A percentile compares a stretch with the other conserved stretches of the same genome.
phyloP scores from a whole-genome alignment of 2,797 vertebrate species.

The Sebastes ruberrimus region DNA sequence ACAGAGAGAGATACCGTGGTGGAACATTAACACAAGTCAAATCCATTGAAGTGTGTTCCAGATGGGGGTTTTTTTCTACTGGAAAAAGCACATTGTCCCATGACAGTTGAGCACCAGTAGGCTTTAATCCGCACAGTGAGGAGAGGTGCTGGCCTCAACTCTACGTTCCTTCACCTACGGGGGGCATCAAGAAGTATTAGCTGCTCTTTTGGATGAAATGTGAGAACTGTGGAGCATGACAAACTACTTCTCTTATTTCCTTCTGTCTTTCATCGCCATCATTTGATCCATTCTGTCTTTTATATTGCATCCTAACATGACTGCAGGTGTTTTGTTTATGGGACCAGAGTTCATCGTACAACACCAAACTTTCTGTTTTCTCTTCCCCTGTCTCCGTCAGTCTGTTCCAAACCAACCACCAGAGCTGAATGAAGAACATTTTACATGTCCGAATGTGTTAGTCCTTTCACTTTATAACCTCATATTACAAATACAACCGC shows the following conservation, averaged over 20 bases:
- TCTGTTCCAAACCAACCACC: constrained; percentile 50
- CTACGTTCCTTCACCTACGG: constrained; percentile 23
- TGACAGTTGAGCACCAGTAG: constrained; percentile 28
- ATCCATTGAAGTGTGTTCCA: constrained; percentile 35
- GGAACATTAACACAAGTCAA: constrained; percentile 24
- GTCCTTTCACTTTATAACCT: constrained; percentile 24
- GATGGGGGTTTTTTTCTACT: constrained; percentile 29
- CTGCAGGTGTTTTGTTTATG: constrained; percentile 44
- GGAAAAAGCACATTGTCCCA: constrained; percentile 70
- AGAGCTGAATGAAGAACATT: constrained; percentile 80
- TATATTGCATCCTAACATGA: constrained; percentile 35
- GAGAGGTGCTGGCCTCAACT: constrained; percentile 25
- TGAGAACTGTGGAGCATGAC: constrained; percentile 44
- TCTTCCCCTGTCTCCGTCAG: constrained; percentile 35
- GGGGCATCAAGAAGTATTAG: constrained; percentile 40
- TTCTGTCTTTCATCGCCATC: constrained; percentile 13
- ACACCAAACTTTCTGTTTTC: not conserved
- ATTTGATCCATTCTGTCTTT: constrained; percentile 28
- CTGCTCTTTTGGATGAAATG: constrained; percentile 42
- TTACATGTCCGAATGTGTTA: constrained; percentile 8
- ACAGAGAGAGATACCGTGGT: constrained; percentile 41
- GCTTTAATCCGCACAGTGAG: constrained; percentile 35
- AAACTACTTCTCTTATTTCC: constrained; percentile 30
- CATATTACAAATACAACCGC: constrained; percentile 2
- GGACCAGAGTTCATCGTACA: constrained; percentile 65